Percentiles rank a stretch among this genome's conserved stretches.
These are phyloP conservation scores for Clamator glandarius DNA, from an alignment of 2,797 vertebrate genomes.

Conservation along the genomic window DNA sequence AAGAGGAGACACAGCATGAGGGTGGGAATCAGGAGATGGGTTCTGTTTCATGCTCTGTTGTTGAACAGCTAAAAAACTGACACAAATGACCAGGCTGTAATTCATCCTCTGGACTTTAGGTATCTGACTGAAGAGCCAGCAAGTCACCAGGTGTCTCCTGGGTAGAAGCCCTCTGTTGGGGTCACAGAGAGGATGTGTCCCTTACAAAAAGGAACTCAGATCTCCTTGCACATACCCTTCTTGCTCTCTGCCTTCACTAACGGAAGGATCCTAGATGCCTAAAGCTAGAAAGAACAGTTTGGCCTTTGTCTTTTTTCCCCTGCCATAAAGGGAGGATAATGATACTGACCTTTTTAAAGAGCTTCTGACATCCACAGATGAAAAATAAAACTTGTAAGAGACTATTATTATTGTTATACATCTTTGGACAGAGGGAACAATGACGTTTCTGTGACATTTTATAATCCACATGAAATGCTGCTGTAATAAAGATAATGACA, in stretches of 20 bases:
- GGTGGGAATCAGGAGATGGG: neutral
- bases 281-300: conserved; percentile 24
- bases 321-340: conserved; percentile 33
- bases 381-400: conserved; percentile 29
- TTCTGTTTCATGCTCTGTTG: neutral
- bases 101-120: neutral
- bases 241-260: neutral
- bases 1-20: neutral
- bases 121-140: neutral
- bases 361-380: conserved; percentile 37
- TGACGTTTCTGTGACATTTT: conserved; percentile 44
- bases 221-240: neutral
- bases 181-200: neutral
- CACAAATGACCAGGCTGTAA: neutral
- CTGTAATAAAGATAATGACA: conserved; percentile 58
- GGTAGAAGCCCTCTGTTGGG: neutral
- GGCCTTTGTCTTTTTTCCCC: conserved; percentile 14
- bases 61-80: neutral
- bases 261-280: neutral
- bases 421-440: conserved; percentile 12
- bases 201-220: neutral
- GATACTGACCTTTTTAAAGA: conserved; percentile 47
- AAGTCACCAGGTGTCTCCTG: neutral
- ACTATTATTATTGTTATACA: conserved; percentile 43
- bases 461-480: conserved; percentile 37